phyloP scores from a whole-genome alignment of 2,113 vertebrate species.

The Hippocampus comes region DNA sequence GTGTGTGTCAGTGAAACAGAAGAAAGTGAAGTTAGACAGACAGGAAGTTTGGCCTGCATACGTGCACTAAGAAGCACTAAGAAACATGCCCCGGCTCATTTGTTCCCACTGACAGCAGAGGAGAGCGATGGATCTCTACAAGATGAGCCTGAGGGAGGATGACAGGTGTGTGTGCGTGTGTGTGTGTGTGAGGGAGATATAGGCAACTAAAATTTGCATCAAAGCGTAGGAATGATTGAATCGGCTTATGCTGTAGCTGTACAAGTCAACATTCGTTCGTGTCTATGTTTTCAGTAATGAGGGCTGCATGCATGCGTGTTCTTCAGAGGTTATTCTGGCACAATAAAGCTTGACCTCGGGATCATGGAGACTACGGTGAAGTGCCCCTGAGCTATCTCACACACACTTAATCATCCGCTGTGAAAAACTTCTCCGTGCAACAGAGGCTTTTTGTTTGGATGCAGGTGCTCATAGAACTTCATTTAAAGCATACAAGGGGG shows the following conservation, averaged over 20 bases:
- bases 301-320: neutral
- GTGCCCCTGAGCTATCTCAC: conserved; percentile 15
- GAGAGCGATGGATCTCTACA: conserved; percentile 47
- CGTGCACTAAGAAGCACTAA: conserved; percentile 36
- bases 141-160: conserved; percentile 30
- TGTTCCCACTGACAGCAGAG: conserved; percentile 62
- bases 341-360: conserved; percentile 12
- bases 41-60: conserved; percentile 45
- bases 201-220: conserved; percentile 16
- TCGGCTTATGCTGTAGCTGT: neutral
- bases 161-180: conserved; percentile 35
- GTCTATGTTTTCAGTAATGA: conserved; percentile 9
- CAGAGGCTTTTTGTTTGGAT: conserved; percentile 15
- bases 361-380: conserved; percentile 1
- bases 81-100: conserved; percentile 62
- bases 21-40: conserved; percentile 32
- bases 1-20: conserved; percentile 13
- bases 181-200: conserved; percentile 5
- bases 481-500: neutral
- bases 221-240: conserved; percentile 1
- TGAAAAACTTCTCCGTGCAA: neutral
- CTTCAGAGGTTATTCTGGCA: conserved; percentile 14
- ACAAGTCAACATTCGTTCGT: neutral
- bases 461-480: neutral
- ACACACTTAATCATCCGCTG: conserved; percentile 6